Percentiles rank a stretch among this genome's conserved stretches.
Evolutionary conservation across 2,113 vertebrate species (phyloP).

Genomic region (Lontra canadensis): DNA sequence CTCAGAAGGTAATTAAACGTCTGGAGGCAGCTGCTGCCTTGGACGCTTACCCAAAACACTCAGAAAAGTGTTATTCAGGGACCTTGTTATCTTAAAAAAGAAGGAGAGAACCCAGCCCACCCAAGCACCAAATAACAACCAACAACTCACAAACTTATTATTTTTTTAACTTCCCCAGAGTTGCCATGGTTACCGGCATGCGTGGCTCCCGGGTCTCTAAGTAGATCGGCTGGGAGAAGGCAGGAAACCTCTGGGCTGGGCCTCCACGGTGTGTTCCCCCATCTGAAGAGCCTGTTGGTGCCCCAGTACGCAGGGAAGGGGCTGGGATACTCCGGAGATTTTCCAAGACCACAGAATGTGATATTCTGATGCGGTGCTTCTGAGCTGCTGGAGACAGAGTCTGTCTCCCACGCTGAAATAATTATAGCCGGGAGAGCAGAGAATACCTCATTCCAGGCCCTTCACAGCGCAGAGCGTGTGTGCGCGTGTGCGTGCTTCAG

Average conservation of each 20-base stretch:
- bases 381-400: neutral
- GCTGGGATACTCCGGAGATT: neutral
- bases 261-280: neutral
- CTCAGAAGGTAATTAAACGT: constrained; percentile 68
- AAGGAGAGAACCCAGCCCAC: neutral
- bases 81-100: constrained; percentile 75
- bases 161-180: constrained; percentile 82
- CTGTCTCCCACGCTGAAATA: constrained; percentile 65
- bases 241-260: constrained; percentile 66
- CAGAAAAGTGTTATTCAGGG: constrained; percentile 76
- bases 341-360: neutral
- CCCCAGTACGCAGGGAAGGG: neutral
- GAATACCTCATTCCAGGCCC: constrained; percentile 31
- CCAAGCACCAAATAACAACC: neutral
- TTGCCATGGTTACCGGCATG: constrained; percentile 86
- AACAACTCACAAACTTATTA: constrained; percentile 58
- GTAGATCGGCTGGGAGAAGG: constrained; percentile 69
- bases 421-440: constrained; percentile 64
- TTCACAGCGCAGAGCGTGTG: neutral
- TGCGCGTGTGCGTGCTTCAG: neutral
- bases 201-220: constrained; percentile 70
- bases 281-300: neutral
- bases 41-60: constrained; percentile 67
- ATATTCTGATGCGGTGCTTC: neutral
- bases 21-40: constrained; percentile 72